These are phyloP conservation scores for Ceraclea dissimilis DNA, from an alignment of 2,888 invertebrate genomes.

Conservation along the genomic window DNA sequence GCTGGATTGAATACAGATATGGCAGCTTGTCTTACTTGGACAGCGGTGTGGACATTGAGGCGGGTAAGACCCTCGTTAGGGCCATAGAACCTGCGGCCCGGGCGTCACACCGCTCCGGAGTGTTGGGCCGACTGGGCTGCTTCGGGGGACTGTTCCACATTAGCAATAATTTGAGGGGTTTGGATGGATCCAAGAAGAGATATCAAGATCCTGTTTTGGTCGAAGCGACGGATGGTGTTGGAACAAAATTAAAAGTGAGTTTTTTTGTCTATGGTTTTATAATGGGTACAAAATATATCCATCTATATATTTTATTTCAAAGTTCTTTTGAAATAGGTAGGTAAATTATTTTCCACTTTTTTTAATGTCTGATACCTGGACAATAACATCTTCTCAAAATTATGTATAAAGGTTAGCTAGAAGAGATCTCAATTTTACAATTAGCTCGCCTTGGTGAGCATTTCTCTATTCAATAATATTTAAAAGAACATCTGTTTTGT, in stretches of 20 bases:
- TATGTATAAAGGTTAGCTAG: no score
- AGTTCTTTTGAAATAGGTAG: neutral
- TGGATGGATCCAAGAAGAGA: constrained; percentile 31
- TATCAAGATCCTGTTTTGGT: constrained; percentile 81
- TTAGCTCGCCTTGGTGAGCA: no score
- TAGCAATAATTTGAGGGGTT: constrained; percentile 50
- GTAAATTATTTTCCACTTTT: neutral
- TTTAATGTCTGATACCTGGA: neutral
- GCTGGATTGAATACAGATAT: constrained; percentile 28
- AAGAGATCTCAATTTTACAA: no score
- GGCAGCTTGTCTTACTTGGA: constrained; percentile 78
- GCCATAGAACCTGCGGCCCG: constrained; percentile 76
- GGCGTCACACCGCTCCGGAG: constrained; percentile 70
- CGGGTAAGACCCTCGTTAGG: constrained; percentile 80
- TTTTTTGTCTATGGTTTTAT: neutral
- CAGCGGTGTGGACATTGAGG: constrained; percentile 89
- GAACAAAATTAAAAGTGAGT: constrained; percentile 87
- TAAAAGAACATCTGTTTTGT: no score
- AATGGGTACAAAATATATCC: neutral
- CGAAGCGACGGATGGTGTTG: constrained; percentile 94
- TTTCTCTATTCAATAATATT: no score
- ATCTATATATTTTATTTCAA: neutral
- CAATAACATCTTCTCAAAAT: no score
- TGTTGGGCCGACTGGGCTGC: constrained; percentile 77
- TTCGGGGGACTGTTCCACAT: constrained; percentile 92